Conservation (phyloP, 2,113 vertebrate genomes). For the Raja brachyura region DNA sequence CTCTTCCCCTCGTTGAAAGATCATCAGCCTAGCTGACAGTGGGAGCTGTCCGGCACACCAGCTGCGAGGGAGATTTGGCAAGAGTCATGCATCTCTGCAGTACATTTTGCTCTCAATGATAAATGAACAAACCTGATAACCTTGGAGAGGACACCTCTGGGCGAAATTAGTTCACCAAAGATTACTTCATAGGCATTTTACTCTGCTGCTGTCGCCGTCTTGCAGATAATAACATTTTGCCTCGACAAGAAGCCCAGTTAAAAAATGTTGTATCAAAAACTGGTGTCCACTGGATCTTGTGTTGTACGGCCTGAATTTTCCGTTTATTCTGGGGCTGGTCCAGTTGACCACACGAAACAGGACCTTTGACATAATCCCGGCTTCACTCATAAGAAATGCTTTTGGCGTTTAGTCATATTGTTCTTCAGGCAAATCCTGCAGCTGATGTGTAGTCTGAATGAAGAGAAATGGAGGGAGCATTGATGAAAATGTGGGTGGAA, state of each 20-base stretch:
- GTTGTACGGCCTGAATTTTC: not conserved
- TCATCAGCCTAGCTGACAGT: not conserved
- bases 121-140: not conserved
- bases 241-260: not conserved
- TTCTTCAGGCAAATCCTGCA: not conserved
- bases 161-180: not conserved
- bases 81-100: not conserved
- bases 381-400: not conserved
- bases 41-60: not conserved
- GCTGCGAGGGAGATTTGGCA: not conserved
- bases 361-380: not conserved
- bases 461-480: not conserved
- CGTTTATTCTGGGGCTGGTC: not conserved
- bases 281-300: not conserved
- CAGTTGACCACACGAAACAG: not conserved
- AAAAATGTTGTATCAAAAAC: not conserved
- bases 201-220: not conserved
- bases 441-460: not conserved
- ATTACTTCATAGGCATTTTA: not conserved
- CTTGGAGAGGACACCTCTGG: not conserved
- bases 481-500: no score
- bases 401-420: not conserved
- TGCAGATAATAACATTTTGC: not conserved
- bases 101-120: not conserved
- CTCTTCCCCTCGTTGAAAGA: no score